These are phyloP conservation scores for Abramis brama DNA, from an alignment of 2,113 vertebrate genomes.

Conservation along the genomic window DNA sequence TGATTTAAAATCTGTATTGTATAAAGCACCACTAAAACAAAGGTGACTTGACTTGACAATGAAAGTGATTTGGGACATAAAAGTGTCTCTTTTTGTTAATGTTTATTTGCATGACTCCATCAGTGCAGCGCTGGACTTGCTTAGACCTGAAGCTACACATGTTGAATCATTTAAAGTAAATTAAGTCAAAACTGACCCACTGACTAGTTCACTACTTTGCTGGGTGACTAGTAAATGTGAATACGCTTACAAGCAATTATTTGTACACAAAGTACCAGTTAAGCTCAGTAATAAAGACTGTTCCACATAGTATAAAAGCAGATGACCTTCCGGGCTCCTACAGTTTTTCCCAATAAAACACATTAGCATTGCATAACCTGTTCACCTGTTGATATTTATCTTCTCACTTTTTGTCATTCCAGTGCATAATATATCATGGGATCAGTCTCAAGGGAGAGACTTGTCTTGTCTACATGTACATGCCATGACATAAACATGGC, in stretches of 20 bases:
- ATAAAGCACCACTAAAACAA: too few relatives aligned
- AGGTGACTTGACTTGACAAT: too few relatives aligned
- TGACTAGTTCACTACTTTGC: not conserved
- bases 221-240: not conserved
- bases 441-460: constrained; percentile 28
- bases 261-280: not conserved
- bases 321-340: not conserved
- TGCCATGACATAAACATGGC: not conserved
- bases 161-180: not conserved
- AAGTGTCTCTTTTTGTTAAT: too few relatives aligned
- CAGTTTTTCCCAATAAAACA: not conserved
- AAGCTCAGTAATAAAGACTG: not conserved
- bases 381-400: constrained; percentile 22
- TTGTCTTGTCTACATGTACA: constrained; percentile 7
- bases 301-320: not conserved
- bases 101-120: not conserved
- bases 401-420: constrained; percentile 16
- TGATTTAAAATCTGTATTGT: too few relatives aligned
- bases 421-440: constrained; percentile 30
- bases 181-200: not conserved
- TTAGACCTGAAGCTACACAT: not conserved
- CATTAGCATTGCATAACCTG: constrained; percentile 1
- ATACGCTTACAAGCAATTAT: not conserved
- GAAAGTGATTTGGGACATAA: too few relatives aligned
- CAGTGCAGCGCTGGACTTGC: not conserved